Base-by-base conservation (phyloP, 1,140 invertebrate species). In the Bursaphelenchus mucronatus region DNA sequence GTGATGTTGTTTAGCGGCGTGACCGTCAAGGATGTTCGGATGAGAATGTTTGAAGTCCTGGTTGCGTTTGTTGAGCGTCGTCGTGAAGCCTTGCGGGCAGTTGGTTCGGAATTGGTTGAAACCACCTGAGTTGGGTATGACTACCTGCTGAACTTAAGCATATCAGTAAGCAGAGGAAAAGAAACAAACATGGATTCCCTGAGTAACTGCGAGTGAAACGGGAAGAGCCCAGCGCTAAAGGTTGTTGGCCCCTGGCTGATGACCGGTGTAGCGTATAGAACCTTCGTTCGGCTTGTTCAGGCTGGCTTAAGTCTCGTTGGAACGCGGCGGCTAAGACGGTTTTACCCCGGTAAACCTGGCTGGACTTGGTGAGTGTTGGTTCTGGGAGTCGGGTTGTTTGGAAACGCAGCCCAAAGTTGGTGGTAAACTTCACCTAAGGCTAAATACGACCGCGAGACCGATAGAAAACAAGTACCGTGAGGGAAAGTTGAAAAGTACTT, bases 91-190 rank as follows among this genome's bases (percentile, higher is more conserved):
- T 30, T 30, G 30, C 30, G 30, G 30, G 30, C 30, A 30, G 30
- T 30, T 1, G 1, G 1, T 1, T 30, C 30, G 30, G 30, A 30
- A n/a, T 49, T 49, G 13, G 47, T n/a, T 49, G 13, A 49, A 49
- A 55, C 59, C 69, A 70, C 68, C 87, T 86, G 86, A 84, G 83
- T 86, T 86, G 87, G 86, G 84, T 83, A 84, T 85, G 88, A 88
- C 78, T 85, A 89, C 87, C 87, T 87, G 86, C 88, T 85, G 86
- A 88, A 88, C 86, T 89, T 89, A 89, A 89, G 88, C 89, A 90
- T 90, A 89, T 89, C 85, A 90, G 79, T 90, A 88, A 89, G 88
- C 88, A 88, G 87, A 90, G 89, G 88, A 90, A 90, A 90, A 90
- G 87, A 90, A 90, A 90, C 87, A 88, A 89, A 90, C 87, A 74